Evolutionary conservation across 1,140 invertebrate genomes (phyloP), one percentile per base, ranked within the genome.

Genomic region (Daktulosphaira vitifoliae): DNA sequence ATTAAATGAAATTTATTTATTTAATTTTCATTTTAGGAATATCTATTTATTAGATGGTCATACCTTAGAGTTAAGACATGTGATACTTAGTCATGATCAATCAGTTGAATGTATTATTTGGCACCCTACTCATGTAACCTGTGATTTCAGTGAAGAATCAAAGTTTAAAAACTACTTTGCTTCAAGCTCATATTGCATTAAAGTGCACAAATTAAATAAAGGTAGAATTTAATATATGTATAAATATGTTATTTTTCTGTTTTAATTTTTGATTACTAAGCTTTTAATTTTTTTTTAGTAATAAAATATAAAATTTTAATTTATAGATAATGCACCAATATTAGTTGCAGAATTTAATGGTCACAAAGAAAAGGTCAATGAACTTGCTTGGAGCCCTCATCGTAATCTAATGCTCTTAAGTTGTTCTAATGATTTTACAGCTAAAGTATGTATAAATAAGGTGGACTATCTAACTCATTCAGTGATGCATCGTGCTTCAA

Each of bases 341-440:
- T 20, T 66, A 7, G 76, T 80, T 69, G 77, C 79, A 18, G 76
- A 72, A 6, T 75, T 89, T 52, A 73, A 70, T 2, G 84, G 82
- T 1, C 87, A 89, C 70, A 73, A 67, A 23, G 72, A 75, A 0
- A 74, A 79, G 46, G 46, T 62, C 1, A 62, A 62, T 62, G 56
- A 62, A 48, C 25, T 90, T 9, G 76, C 77, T 3, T 92, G 89
- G 89, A 88, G 80, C 75, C 85, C 85, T 4, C 85, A 88, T 71
- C 71, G 78, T 9, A 82, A 82, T 65, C 83, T 79, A 7, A 74
- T 78, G 39, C 74, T 91, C n/a, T 74, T 85, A 8, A 83, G 87
- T 11, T 81, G 80, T 5, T 84, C 84, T 22, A 84, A 83, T 69
- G 86, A 89, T 73, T 74, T 76, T 15, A 81, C 80, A 44, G 81